Conservation (phyloP, 2,888 invertebrate genomes). For the Zaprionus bogoriensis region DNA sequence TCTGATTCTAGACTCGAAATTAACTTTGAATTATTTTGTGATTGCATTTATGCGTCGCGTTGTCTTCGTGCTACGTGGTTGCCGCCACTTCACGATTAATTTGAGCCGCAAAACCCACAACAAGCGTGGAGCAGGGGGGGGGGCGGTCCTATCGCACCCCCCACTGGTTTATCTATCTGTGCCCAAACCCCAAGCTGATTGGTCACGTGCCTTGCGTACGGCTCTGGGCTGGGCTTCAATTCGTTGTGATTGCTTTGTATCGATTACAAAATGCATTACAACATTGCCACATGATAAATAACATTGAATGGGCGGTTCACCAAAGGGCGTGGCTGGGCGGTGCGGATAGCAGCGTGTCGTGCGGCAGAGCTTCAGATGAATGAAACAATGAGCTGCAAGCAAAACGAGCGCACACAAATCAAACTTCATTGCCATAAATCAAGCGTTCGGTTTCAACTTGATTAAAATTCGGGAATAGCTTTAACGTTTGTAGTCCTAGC, state of each 20-base stretch:
- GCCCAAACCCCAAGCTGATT: conserved; percentile 42
- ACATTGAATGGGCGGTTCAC: conserved; percentile 45
- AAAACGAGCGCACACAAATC: not conserved
- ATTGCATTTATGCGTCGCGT: conserved; percentile 47
- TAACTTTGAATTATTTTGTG: conserved; percentile 53
- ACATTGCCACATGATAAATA: conserved; percentile 77
- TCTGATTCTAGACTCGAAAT: conserved; percentile 29
- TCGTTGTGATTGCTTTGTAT: conserved; percentile 76
- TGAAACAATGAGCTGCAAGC: conserved; percentile 35
- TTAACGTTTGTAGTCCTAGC: too few relatives aligned
- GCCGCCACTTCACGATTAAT: conserved; percentile 35
- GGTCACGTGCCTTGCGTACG: conserved; percentile 64
- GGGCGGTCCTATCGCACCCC: conserved; percentile 9
- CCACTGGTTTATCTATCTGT: not conserved
- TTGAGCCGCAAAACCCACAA: conserved; percentile 28
- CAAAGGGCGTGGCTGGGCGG: not conserved
- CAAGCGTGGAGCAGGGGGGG: conserved; percentile 21
- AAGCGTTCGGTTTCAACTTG: not conserved
- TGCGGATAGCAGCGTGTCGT: conserved; percentile 4
- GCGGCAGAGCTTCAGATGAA: conserved; percentile 35
- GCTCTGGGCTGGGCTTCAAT: conserved; percentile 46
- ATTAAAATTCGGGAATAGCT: not conserved
- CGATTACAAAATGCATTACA: conserved; percentile 79
- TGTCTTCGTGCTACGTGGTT: conserved; percentile 39
- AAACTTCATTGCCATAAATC: conserved; percentile 3